Evolutionary conservation across 2,113 vertebrate species (phyloP).

Genomic region (Corvus moneduloides): DNA sequence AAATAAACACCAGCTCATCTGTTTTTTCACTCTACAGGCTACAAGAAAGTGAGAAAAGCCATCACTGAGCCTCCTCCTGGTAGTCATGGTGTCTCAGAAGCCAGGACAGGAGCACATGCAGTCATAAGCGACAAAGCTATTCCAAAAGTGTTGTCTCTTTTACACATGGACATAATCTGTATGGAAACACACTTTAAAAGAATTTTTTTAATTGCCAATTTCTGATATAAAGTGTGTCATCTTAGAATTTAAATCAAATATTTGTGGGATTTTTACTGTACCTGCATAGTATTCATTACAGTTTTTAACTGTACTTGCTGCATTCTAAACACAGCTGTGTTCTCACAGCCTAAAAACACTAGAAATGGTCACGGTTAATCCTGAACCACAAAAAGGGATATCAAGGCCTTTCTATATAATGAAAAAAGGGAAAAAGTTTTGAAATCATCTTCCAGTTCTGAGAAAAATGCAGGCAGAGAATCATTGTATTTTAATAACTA

Average conservation of each 20-base stretch:
- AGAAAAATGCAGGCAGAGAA: background rate
- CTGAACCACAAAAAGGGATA: background rate
- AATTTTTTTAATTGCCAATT: background rate
- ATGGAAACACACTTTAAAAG: background rate
- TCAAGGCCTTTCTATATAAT: background rate
- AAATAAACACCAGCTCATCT: background rate
- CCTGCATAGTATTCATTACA: background rate
- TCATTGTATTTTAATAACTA: background rate
- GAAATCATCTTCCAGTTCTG: background rate
- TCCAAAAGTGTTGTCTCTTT: background rate
- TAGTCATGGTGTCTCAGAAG: background rate
- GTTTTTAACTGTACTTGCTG: background rate
- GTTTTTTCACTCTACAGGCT: background rate
- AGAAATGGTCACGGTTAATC: background rate
- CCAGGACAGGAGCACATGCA: fast-evolving
- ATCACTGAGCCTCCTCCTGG: background rate
- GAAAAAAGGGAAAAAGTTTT: background rate
- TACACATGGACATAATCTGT: background rate
- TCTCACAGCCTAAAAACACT: background rate
- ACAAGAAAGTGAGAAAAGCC: background rate
- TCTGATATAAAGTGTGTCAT: background rate
- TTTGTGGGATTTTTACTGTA: background rate
- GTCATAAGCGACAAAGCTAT: background rate
- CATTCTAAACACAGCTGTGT: background rate
- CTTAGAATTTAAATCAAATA: background rate